Percentiles rank a stretch among this genome's conserved stretches.
Evolutionary conservation across 2,113 vertebrate species (phyloP).

Genomic region (Hystrix brachyura): DNA sequence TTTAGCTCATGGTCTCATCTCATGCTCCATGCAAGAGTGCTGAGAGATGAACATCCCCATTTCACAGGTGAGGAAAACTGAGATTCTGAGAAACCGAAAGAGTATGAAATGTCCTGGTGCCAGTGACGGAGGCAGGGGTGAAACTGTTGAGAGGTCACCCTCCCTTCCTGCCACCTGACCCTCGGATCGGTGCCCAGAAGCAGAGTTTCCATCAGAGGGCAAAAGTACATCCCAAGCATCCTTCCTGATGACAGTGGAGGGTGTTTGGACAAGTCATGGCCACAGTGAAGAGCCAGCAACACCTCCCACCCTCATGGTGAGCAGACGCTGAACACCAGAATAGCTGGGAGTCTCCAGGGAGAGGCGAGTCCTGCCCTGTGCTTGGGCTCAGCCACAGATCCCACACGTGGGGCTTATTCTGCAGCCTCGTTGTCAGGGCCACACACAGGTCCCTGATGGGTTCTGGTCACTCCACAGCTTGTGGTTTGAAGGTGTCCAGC

Average conservation of each 20-base stretch:
- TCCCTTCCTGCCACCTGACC: not conserved
- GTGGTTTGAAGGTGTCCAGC: too few relatives aligned
- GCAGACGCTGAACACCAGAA: not conserved
- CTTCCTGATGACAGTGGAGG: not conserved
- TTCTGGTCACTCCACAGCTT: too few relatives aligned
- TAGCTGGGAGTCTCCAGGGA: not conserved
- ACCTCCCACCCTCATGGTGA: not conserved
- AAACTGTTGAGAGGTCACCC: not conserved
- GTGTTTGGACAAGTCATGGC: not conserved
- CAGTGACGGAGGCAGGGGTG: not conserved
- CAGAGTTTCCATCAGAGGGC: not conserved
- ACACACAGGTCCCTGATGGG: too few relatives aligned
- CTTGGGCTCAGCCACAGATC: not conserved
- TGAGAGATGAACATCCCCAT: not conserved
- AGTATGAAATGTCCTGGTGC: too few relatives aligned
- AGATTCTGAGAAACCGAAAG: not conserved
- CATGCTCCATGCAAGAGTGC: not conserved
- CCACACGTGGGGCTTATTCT: not conserved
- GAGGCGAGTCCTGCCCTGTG: not conserved
- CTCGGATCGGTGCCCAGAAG: not conserved
- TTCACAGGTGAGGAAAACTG: not conserved
- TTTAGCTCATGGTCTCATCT: not conserved
- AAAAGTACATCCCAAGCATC: not conserved
- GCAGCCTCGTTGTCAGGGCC: too few relatives aligned
- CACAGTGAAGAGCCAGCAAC: not conserved